Evolutionary conservation across 2,888 invertebrate species (phyloP), one percentile per base, ranked within the genome.

Genomic region (Branchipolynoe longqiensis): DNA sequence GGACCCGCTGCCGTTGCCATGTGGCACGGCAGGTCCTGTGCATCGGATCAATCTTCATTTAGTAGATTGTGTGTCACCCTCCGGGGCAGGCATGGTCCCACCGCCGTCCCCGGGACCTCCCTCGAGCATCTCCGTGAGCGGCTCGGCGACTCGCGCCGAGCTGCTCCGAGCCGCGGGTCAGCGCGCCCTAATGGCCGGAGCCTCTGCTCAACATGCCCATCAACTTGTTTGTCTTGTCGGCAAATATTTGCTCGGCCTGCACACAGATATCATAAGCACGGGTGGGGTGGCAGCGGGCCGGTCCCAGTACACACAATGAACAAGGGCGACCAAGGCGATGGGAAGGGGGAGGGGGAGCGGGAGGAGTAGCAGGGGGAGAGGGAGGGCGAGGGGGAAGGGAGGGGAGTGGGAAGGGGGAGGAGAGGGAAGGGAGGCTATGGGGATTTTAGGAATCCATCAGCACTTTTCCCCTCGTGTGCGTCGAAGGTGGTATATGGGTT

Each of bases 41-140:
- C 38, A 69, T 69, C 36, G 38, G 69, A 69, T 69, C 69, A 69
- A 69, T 69, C 69, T 69, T 69, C 69, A 69, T 69, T 69, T 69
- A 69, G 36, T 38, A 69, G 69, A 69, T 69, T 69, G 69, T 38
- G 38, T 69, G 69, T 69, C 69, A 69, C 38, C 69, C 38, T 33
- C 36, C 22, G 69, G 69, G 38, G 18, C n/a, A 36, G 36, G 36
- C 69, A 69, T 31, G 36, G 14, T 12, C 69, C 38, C 69, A 36
- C 33, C 36, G 69, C 33, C 36, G 36, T 4, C 36, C 69, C 38
- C 69, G 18, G 22, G 36, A 33, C 18, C 36, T n/a, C 36, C 38
- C 69, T 8, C 69, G 69, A 36, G 69, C 69, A 36, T 33, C 36
- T 38, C 64, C 56, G 56, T 56, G 56, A 56, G 56, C 18, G 56